Evolutionary conservation across 2,797 vertebrate genomes (phyloP), one percentile per base, ranked within the genome.

Genomic region (Brotula barbata): DNA sequence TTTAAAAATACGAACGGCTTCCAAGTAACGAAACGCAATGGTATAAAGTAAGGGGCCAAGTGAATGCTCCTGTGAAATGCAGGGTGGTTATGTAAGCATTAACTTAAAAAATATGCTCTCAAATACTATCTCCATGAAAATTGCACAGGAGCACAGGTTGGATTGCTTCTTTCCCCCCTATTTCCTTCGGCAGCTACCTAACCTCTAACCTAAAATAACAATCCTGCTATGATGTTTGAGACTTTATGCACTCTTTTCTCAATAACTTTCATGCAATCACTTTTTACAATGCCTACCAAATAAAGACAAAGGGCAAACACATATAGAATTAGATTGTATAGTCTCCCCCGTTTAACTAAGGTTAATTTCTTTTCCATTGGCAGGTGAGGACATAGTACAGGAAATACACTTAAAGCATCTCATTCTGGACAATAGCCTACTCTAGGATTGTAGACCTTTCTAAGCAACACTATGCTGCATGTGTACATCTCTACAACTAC

Each of bases 251-350:
- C 58, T 61, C 55, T 55, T 61, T 53, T 41, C 64, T 49, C 50
- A 22, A 37, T 21, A 15, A 17, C 37, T 37, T 11, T 73, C 58
- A 64, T 68, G 13, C 34, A 36, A 3, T 78, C 65, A 58, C 62
- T 47, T 60, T 64, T 68, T 68, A 64, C 28, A 23, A 47, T 21
- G 13, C 8, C 39, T 58, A 73, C 45, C 69, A 69, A 68, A 69
- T 75, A 65, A 69, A 81, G 75, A 80, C 47, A 36, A 53, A 63
- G 68, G 71, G 55, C 60, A 56, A 83, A 82, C 56, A 58, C 49
- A 42, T 13, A 23, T 44, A 21, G 45, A 37, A 42, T 39, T 62
- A 28, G 36, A 55, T 15, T 31, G 55, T 48, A 51, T 48, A 41
- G 28, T 64, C 45, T 49, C 34, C 12, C 31, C n/a, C 69, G 65